Base-by-base conservation (phyloP, 2,797 vertebrate genomes). In the Danio tinwini region DNA sequence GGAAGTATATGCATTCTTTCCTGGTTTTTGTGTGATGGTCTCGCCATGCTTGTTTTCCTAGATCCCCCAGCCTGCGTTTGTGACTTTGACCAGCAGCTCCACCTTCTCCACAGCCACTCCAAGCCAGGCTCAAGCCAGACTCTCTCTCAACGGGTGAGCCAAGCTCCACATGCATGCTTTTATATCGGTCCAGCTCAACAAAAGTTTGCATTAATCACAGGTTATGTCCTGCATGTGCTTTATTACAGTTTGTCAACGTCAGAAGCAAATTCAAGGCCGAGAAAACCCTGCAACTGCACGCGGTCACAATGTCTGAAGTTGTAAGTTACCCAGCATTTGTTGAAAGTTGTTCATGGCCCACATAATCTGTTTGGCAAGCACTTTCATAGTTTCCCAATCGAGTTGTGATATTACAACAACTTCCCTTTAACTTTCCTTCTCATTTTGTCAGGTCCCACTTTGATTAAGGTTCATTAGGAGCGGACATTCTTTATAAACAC, bases 201-300 rank as follows among this genome's bases (percentile, higher is more conserved):
- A 7, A 11, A 55, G 9, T 9, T 29, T 0, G 9, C 14, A 16
- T 63, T 16, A 39, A 7, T 5, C 5, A 44, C 5, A 14, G 42
- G 7, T 70, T 19, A 37, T 42, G 13, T 56, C 39, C 16, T 63
- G 9, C 9, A 37, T 75, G 58, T 78, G 21, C 0, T 29, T 67
- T 5, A 37, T 85, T 72, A 13, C 85, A 95, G 94, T 50, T 86
- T 94, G 76, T 90, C 93, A 5, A 83, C 93, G 19, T 83, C 96
- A 29, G 98, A 99, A 81, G 91, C 96, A 6, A 92, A 96, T 58
- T 96, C 96, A 39, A 95, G 98, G 17, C 98, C 95, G 16, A 94
- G 98, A 86, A 99, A 99, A 88, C 97, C 98, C 0, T 99, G 98
- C 88, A 99, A 99, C 90, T 99, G 98, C 93, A 99, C 98, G 68